Conservation (phyloP, 2,113 vertebrate genomes). For the Neogale vison region DNA sequence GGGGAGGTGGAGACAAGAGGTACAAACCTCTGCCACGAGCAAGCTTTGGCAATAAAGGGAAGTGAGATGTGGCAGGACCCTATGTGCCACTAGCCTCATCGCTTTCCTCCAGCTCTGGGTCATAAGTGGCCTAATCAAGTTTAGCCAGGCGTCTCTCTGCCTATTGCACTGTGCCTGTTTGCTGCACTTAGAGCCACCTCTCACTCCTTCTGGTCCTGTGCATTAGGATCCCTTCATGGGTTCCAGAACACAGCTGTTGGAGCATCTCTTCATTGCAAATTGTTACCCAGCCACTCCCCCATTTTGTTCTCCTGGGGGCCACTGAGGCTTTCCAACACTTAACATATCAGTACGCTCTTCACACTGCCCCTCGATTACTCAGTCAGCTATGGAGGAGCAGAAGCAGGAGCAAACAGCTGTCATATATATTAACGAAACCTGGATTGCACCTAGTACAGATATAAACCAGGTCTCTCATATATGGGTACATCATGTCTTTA, state of each 20-base stretch:
- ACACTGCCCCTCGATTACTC: neutral
- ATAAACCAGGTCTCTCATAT: rapidly evolving
- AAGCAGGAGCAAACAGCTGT: neutral
- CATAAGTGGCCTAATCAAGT: slow-evolving; percentile 72
- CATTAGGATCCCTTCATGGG: slow-evolving; percentile 5
- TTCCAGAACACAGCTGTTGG: neutral
- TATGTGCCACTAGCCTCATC: slow-evolving; percentile 56
- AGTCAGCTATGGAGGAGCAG: neutral
- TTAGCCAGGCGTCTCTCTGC: slow-evolving; percentile 37
- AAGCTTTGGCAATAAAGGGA: slow-evolving; percentile 74
- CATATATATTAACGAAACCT: neutral
- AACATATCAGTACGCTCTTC: neutral
- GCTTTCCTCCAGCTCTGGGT: slow-evolving; percentile 65
- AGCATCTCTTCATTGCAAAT: neutral
- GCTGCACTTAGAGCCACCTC: neutral
- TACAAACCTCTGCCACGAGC: slow-evolving; percentile 52
- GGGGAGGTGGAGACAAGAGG: slow-evolving; percentile 30
- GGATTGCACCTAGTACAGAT: neutral
- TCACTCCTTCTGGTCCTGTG: neutral
- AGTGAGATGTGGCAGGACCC: slow-evolving; percentile 66
- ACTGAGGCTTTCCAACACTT: neutral
- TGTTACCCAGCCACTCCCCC: neutral
- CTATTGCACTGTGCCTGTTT: slow-evolving; percentile 23
- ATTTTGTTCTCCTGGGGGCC: neutral
- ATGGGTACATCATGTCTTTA: rapidly evolving